Conservation (phyloP, 2,888 invertebrate species). For the Prenolepis imparis region DNA sequence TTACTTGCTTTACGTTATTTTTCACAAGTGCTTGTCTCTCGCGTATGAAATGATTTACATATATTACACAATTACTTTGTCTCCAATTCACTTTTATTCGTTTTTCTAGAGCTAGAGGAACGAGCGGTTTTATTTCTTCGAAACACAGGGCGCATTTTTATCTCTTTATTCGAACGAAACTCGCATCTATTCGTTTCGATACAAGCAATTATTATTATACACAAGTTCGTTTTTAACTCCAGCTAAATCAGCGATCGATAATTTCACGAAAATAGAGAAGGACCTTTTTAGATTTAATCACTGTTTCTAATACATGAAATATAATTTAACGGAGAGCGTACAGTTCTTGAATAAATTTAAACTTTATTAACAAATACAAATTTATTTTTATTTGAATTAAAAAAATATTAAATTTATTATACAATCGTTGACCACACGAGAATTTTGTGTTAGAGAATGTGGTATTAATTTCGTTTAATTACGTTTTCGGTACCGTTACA, state of each 20-base stretch:
- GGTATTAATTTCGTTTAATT: constrained; percentile 16
- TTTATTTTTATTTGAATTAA: not conserved
- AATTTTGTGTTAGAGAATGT: not conserved
- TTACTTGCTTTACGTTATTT: constrained; percentile 7
- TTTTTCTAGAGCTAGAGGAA: not conserved
- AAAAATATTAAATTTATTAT: not conserved
- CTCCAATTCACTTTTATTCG: not conserved
- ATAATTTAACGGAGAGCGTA: not conserved
- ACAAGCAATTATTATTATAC: not conserved
- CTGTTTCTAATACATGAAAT: not conserved
- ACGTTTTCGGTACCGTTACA: not conserved
- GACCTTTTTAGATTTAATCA: not conserved
- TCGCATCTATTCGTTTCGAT: not conserved
- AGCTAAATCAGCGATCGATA: not conserved
- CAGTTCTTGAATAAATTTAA: not conserved
- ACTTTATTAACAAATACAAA: not conserved
- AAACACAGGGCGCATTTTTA: not conserved
- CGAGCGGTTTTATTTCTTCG: not conserved
- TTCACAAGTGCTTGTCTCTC: not conserved
- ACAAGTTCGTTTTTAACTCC: not conserved
- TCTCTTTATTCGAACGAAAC: not conserved
- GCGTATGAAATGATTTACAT: constrained; percentile 16
- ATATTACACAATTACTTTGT: constrained; percentile 22
- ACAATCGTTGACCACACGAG: not conserved
- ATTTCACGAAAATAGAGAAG: not conserved